These are phyloP conservation scores for Seriola aureovittata DNA, from an alignment of 2,113 vertebrate species.

Conservation along the genomic window DNA sequence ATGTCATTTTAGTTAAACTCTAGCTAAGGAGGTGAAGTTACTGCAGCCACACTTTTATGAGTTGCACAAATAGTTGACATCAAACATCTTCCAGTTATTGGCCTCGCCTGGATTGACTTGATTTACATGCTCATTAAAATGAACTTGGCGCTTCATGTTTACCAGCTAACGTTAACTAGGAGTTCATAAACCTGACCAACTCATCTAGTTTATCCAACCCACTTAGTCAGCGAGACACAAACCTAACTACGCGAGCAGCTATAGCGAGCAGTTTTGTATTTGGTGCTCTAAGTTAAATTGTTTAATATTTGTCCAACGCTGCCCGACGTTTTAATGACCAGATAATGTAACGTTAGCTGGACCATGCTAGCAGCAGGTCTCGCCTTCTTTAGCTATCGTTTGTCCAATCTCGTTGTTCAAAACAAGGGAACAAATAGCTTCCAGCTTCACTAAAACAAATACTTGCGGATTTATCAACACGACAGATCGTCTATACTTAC, in stretches of 20 bases:
- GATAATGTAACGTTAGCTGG: conserved; percentile 50
- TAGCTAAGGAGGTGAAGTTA: background rate
- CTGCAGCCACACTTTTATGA: background rate
- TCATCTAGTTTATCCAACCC: background rate
- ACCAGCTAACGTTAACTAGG: background rate
- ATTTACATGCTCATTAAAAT: background rate
- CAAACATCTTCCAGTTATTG: background rate
- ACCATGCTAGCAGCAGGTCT: conserved; percentile 54
- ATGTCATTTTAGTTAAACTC: too few relatives aligned
- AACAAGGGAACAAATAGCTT: background rate
- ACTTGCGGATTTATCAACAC: background rate
- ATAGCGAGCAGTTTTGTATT: background rate
- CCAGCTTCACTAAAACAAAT: background rate
- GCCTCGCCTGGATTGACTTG: too few relatives aligned
- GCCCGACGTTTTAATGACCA: background rate
- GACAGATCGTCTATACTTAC: background rate
- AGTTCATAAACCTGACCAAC: background rate
- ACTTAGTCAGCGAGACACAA: background rate
- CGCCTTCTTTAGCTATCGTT: conserved; percentile 18
- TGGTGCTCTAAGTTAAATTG: background rate
- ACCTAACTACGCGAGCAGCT: background rate
- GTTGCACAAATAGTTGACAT: background rate
- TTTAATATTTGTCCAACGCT: background rate
- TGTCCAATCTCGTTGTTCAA: background rate
- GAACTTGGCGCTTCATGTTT: background rate